Evolutionary conservation across 2,113 vertebrate genomes (phyloP).

Genomic region (Podarcis raffonei): DNA sequence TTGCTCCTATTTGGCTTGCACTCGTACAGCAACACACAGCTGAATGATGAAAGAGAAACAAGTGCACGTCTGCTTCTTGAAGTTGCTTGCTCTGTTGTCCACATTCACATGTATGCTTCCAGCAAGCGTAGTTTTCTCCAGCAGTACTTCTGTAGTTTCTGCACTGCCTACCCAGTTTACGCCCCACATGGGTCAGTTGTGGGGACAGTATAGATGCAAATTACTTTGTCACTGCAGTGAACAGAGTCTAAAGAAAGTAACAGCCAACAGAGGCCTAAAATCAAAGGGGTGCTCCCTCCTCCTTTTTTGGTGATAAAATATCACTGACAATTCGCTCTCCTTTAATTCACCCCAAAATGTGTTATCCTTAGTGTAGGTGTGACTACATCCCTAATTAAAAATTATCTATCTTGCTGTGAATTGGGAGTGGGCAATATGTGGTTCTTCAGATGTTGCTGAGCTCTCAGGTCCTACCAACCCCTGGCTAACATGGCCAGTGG

Average conservation of each 20-base stretch:
- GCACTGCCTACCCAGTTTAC: neutral
- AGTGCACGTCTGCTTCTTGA: too few relatives aligned
- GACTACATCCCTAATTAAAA: neutral
- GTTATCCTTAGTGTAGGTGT: neutral
- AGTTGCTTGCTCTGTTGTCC: too few relatives aligned
- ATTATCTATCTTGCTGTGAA: neutral
- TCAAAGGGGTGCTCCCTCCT: neutral
- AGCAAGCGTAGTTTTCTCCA: too few relatives aligned
- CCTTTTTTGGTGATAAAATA: neutral
- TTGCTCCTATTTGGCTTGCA: too few relatives aligned
- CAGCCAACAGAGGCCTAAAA: neutral
- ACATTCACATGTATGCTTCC: too few relatives aligned
- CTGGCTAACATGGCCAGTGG: neutral
- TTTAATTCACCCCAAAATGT: neutral
- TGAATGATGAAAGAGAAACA: too few relatives aligned
- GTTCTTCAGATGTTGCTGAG: neutral
- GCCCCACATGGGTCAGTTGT: neutral
- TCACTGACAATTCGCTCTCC: neutral
- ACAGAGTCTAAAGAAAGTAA: too few relatives aligned
- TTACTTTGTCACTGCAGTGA: neutral
- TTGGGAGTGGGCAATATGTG: neutral
- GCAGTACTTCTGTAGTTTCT: neutral
- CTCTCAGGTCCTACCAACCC: neutral
- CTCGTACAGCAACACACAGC: too few relatives aligned
- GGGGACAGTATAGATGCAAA: neutral